Base-by-base conservation (phyloP, 1,140 invertebrate species). In the Oryzaephilus surinamensis region DNA sequence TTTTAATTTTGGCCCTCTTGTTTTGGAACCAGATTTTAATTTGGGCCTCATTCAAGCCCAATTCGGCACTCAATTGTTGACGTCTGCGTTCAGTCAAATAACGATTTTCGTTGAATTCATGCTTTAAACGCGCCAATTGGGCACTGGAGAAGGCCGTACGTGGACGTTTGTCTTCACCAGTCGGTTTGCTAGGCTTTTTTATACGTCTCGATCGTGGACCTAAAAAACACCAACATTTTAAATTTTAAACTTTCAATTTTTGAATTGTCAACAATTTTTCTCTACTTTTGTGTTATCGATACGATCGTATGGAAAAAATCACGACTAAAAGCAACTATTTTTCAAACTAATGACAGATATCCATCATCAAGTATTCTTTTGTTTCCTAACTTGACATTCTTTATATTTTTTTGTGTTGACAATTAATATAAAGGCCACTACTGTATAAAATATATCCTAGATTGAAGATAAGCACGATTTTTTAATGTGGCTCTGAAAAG, bases 1-100 rank as follows among this genome's bases (percentile, higher is more conserved):
- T 95, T 71, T 96, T 96, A 55, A 94, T 84, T 65, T 96, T 96
- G 37, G 91, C 91, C 35, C 92, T 64, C 63, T 94, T 95, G 64
- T 96, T 96, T 65, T 96, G 88, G 62, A 94, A 92, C 81, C 82
- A 87, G 49, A 96, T 96, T 66, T 97, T 97, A 55, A 97, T 95
- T 61, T 97, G 92, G 1, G 86, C 85, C 61, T 97, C 93, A 63
- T 94, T 92, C 7, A 97, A 65, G 11, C 80, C 80, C 16, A 97
- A 66, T 53, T 94, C 88, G 10, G 75, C 67, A 13, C 91, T 87
- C 27, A 97, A 68, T 46, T 86, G 79, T 61, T 90, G 86, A 43
- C 93, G 70, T 43, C 92, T 68, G 50, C 83, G 77, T 57, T 96
- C 92, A 0, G 85, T 95, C 37, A 97, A 69, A 63, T 97, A 97